These are phyloP conservation scores for Anisognathus igniventris DNA, from an alignment of 2,797 vertebrate genomes.

Conservation along the genomic window DNA sequence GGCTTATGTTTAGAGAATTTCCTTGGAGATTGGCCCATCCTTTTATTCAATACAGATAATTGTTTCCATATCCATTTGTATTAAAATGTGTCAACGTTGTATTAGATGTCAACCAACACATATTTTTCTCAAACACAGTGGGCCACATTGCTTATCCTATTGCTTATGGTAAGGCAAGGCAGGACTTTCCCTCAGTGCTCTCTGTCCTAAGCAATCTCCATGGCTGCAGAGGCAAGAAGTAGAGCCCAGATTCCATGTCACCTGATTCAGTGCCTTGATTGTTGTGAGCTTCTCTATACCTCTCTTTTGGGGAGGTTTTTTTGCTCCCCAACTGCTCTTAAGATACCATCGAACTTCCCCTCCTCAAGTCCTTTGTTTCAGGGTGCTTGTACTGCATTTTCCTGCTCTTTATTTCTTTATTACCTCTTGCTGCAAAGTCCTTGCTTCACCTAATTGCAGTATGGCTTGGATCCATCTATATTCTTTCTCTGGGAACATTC, in stretches of 20 bases:
- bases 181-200: neutral
- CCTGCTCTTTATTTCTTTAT: slow-evolving; percentile 14
- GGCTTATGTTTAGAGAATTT: neutral
- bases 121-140: neutral
- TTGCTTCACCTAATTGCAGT: slow-evolving; percentile 36
- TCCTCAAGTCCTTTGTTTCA: neutral
- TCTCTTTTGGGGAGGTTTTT: neutral
- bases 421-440: slow-evolving; percentile 41
- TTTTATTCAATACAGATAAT: neutral
- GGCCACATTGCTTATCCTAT: neutral
- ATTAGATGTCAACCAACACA: neutral
- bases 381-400: neutral
- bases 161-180: neutral
- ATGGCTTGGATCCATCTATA: slow-evolving; percentile 40
- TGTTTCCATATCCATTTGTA: neutral
- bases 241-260: neutral
- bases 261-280: neutral
- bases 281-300: neutral
- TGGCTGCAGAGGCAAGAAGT: neutral
- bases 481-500: slow-evolving; percentile 38
- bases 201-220: neutral
- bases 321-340: neutral
- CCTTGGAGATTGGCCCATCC: neutral
- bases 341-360: neutral
- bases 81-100: neutral